phyloP scores from a whole-genome alignment of 2,888 invertebrate species.

The Galerucella nymphaeae region DNA sequence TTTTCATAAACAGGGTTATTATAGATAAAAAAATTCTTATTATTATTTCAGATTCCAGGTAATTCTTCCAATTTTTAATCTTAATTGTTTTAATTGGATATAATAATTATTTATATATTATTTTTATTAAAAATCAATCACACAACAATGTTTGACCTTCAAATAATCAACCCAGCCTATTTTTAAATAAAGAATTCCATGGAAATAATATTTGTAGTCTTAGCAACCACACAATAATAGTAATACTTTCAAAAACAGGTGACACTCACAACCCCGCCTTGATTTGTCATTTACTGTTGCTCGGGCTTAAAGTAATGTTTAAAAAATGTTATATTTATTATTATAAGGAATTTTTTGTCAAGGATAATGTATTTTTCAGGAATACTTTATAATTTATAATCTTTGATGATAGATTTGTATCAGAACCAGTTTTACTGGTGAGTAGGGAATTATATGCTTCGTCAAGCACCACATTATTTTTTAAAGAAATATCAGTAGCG shows the following conservation, averaged over 20 bases:
- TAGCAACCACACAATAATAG: slow-evolving; percentile 1
- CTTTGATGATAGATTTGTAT: not conserved
- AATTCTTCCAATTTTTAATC: not conserved
- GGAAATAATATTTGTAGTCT: not conserved
- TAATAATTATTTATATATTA: not conserved
- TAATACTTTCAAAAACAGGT: slow-evolving; percentile 21
- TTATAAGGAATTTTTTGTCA: not conserved
- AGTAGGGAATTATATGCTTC: not conserved
- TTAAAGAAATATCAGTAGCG: no score
- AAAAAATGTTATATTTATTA: not conserved
- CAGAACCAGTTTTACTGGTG: not conserved
- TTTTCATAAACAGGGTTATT: no score
- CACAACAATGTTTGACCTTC: slow-evolving; percentile 10
- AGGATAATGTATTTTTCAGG: not conserved
- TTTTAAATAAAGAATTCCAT: slow-evolving; percentile 9
- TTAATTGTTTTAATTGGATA: not conserved
- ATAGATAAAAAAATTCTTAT: no score
- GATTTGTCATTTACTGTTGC: slow-evolving; percentile 6
- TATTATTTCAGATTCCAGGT: no score
- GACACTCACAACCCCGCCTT: slow-evolving; percentile 20
- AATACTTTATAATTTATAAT: not conserved
- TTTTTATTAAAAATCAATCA: slow-evolving; percentile 18
- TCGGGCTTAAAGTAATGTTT: not conserved
- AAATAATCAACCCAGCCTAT: slow-evolving; percentile 16
- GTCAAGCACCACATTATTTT: not conserved